These are phyloP conservation scores for Aselliscus stoliczkanus DNA, from an alignment of 2,797 vertebrate species.

Conservation along the genomic window DNA sequence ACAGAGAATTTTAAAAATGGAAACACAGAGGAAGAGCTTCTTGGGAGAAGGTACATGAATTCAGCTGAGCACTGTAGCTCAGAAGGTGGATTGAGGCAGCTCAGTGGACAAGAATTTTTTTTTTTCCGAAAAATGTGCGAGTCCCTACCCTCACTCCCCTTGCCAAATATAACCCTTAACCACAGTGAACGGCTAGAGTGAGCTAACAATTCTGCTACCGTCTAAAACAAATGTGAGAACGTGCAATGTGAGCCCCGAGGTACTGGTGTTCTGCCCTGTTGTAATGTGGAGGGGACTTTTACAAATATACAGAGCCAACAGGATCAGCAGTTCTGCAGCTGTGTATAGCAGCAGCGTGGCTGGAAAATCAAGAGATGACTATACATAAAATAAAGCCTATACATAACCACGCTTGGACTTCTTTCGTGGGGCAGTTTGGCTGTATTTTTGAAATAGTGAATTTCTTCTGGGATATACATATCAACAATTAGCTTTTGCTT, in stretches of 20 bases:
- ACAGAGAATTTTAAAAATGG: neutral
- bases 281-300: neutral
- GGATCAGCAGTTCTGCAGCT: neutral
- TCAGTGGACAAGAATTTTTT: neutral
- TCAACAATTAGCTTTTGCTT: neutral
- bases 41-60: neutral
- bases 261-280: neutral
- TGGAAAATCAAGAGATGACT: neutral
- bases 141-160: neutral
- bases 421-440: neutral
- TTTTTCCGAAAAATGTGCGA: neutral
- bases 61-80: neutral
- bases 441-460: neutral
- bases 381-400: too few relatives aligned
- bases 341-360: neutral
- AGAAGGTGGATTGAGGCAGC: neutral
- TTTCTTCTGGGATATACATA: neutral
- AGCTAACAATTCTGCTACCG: neutral
- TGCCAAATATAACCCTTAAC: neutral
- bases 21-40: slow-evolving; percentile 11
- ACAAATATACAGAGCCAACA: neutral
- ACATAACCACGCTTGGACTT: neutral
- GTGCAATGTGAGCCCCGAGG: neutral
- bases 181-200: neutral
- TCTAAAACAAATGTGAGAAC: neutral